Percentiles rank a stretch among this genome's conserved stretches.
These are phyloP conservation scores for Microtus richardsoni DNA, from an alignment of 2,113 vertebrate species.

Conservation along the genomic window DNA sequence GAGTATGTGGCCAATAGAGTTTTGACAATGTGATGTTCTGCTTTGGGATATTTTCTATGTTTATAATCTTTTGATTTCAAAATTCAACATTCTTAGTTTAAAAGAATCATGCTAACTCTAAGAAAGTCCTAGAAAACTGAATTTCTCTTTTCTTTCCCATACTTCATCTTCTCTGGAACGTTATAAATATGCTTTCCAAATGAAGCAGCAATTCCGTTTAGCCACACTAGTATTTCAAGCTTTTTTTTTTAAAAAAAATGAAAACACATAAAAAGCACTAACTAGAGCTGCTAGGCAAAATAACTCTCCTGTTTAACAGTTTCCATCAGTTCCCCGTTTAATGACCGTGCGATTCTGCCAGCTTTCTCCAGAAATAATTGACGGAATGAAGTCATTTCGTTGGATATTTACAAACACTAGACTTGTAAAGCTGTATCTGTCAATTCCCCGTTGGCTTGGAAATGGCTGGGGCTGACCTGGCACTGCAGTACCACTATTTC, in stretches of 20 bases:
- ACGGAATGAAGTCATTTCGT: slow-evolving; percentile 77
- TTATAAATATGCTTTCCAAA: slow-evolving; percentile 53
- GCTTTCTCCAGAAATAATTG: slow-evolving; percentile 82
- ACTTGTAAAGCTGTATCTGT: slow-evolving; percentile 71
- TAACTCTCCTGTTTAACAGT: slow-evolving; percentile 77
- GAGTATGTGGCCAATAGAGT: neutral
- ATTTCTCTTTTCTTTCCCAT: slow-evolving; percentile 43
- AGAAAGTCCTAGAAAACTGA: neutral
- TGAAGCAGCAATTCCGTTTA: slow-evolving; percentile 73
- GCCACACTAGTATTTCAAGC: slow-evolving; percentile 76
- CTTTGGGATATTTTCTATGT: slow-evolving; percentile 44
- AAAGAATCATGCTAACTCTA: neutral
- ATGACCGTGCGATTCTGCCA: slow-evolving; percentile 77
- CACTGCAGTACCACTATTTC: slow-evolving; percentile 38
- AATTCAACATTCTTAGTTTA: slow-evolving; percentile 51
- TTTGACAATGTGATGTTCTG: neutral
- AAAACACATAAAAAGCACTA: slow-evolving; percentile 83
- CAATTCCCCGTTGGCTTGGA: neutral
- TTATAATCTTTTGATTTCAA: slow-evolving; percentile 36
- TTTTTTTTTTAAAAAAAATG: slow-evolving; percentile 73
- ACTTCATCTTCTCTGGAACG: neutral
- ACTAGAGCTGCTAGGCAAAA: slow-evolving; percentile 78
- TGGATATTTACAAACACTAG: slow-evolving; percentile 81
- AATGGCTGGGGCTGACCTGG: neutral
- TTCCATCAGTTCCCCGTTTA: slow-evolving; percentile 81